Base-by-base conservation (phyloP, 2,888 invertebrate species). In the Ectropis crepuscularia region DNA sequence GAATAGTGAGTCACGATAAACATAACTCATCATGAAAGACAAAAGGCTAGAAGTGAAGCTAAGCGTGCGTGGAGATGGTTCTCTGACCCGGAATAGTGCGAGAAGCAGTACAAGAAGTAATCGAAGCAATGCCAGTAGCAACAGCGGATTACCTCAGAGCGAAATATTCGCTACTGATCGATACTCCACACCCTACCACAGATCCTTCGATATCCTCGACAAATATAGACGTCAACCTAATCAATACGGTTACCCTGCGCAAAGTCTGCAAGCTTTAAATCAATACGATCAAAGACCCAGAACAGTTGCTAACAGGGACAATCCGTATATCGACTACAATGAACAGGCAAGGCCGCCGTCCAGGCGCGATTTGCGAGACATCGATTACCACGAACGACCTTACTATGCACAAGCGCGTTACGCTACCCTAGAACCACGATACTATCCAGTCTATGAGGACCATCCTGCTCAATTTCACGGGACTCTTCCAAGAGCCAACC, bases 41-140 rank as follows among this genome's bases (percentile, higher is more conserved):
- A 91, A 90, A 82, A 89, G 90, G 83, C 78, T 93, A 41, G 88
- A 93, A 85, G 80, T 93, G 61, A 93, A 87, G 71, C 75, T 93
- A 65, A 93, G 90, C 76, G 92, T 93, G 62, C 88, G 91, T 45
- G 92, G 92, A 45, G 93, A 93, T 66, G 90, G 92, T 69, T 90
- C 92, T 55, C 73, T 92, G 67, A 86, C 83, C 65, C 83, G 92
- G 49, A 88, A 88, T 75, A 86, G 86, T 74, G 74, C 81, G 12
- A 82, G 92, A 69, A 88, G 90, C 72, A 92, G 92, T 64, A 85
- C 71, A 36, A 82, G 92, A 76, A 92, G 91, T 71, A 90, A 87
- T 71, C 82, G 85, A 63, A 90, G 90, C 70, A 87, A 85, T 73
- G 68, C 75, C 9, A 90, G 89, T 70, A 88, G 76, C 72, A 84